phyloP scores from a whole-genome alignment of 2,113 vertebrate genomes.

The Pelusios castaneus region DNA sequence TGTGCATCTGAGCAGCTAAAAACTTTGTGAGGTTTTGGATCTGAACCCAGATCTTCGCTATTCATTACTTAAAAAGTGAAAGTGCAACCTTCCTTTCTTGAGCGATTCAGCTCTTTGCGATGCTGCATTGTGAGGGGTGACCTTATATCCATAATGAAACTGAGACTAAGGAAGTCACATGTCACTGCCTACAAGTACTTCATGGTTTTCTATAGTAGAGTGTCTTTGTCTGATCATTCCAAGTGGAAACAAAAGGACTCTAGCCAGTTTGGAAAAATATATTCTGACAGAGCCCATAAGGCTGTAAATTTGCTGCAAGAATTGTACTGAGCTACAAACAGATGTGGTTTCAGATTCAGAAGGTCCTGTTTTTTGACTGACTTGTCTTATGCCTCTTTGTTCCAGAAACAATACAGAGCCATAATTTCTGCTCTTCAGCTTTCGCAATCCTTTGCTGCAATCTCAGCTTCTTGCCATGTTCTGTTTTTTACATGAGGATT shows the following conservation, averaged over 20 bases:
- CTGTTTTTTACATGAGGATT: background rate
- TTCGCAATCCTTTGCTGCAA: background rate
- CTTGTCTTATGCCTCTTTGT: background rate
- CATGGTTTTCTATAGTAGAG: background rate
- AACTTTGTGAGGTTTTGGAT: background rate
- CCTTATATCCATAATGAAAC: background rate
- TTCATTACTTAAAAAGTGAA: background rate
- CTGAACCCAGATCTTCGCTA: background rate
- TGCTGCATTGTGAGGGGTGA: background rate
- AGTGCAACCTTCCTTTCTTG: background rate
- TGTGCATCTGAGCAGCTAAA: background rate
- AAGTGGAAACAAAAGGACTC: background rate
- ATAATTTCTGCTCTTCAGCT: background rate
- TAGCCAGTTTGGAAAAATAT: background rate
- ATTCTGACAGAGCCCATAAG: background rate
- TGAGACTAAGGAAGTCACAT: background rate
- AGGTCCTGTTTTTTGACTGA: background rate
- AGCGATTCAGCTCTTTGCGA: slow-evolving; percentile 29
- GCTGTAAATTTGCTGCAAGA: fast-evolving
- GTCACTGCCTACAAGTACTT: background rate
- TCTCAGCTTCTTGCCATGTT: background rate
- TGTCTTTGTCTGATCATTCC: background rate
- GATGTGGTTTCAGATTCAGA: background rate
- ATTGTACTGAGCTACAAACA: fast-evolving
- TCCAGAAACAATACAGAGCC: background rate